Evolutionary conservation across 2,888 invertebrate species (phyloP).

Genomic region (Drosophila pseudotakahashii): DNA sequence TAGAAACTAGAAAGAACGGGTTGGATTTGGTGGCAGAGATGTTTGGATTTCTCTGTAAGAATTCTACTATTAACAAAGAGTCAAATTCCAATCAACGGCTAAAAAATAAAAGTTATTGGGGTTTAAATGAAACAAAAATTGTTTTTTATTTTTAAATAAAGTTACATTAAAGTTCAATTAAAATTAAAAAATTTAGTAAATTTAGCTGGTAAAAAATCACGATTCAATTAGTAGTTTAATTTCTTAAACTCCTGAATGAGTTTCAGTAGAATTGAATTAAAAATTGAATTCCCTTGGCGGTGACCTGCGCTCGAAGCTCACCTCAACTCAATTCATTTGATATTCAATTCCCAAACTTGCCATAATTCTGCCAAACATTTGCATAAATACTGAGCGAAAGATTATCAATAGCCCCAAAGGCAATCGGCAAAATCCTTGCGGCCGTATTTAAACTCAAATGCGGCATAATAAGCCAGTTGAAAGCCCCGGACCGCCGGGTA

Average conservation of each 20-base stretch:
- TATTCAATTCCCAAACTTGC: slow-evolving; percentile 27
- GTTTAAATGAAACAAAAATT: too few species aligned
- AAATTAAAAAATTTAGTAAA: too few species aligned
- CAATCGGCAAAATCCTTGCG: slow-evolving; percentile 53
- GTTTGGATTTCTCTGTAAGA: not conserved
- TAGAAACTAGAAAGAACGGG: not conserved
- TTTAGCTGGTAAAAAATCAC: too few species aligned
- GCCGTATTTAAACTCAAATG: slow-evolving; percentile 57
- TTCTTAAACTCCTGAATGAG: not conserved
- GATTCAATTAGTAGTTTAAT: too few species aligned
- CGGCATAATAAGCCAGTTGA: slow-evolving; percentile 59
- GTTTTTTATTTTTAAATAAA: too few species aligned
- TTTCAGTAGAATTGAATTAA: slow-evolving; percentile 1
- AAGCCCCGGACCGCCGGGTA: slow-evolving; percentile 2
- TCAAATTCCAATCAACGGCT: too few species aligned
- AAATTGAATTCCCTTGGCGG: not conserved
- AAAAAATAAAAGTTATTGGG: too few species aligned
- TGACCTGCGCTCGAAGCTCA: not conserved
- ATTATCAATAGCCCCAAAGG: slow-evolving; percentile 39
- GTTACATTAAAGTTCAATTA: too few species aligned
- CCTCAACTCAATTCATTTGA: slow-evolving; percentile 7
- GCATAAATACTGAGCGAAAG: slow-evolving; percentile 37
- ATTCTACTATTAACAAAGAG: too few species aligned
- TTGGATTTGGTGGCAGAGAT: not conserved
- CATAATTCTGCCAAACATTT: slow-evolving; percentile 27